Conservation (phyloP, 2,888 invertebrate genomes). For the Lottia scabra region DNA sequence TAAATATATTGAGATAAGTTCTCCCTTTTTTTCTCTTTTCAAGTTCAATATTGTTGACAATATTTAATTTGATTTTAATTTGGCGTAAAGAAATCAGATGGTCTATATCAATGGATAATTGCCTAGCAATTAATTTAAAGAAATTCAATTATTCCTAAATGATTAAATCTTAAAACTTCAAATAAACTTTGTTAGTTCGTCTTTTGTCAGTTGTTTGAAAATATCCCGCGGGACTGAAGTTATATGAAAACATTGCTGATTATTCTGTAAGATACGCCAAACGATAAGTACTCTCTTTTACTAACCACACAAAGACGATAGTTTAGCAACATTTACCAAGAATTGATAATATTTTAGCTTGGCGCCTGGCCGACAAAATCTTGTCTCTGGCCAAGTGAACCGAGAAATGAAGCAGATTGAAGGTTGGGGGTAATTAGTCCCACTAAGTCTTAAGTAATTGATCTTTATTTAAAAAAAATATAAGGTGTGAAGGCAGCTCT, state of each 20-base stretch:
- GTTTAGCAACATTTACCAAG: background rate
- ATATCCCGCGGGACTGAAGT: constrained; percentile 2
- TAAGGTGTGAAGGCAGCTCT: background rate
- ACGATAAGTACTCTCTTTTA: background rate
- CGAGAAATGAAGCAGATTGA: constrained; percentile 1
- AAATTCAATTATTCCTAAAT: background rate
- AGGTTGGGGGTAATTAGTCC: background rate
- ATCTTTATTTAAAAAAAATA: background rate
- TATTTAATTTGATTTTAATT: background rate
- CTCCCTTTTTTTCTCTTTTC: no score
- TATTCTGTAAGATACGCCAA: background rate
- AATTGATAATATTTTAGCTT: constrained; percentile 3
- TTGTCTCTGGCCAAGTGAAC: background rate
- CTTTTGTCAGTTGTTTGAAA: constrained; percentile 2
- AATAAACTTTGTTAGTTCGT: background rate
- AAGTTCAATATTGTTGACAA: background rate
- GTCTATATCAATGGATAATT: background rate
- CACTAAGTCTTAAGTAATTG: constrained; percentile 3
- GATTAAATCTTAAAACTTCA: constrained; percentile 3
- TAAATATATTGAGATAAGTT: no score
- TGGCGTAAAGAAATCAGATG: constrained; percentile 3
- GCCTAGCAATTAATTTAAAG: background rate
- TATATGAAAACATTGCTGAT: background rate
- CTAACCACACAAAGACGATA: constrained; percentile 2
- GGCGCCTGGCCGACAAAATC: background rate